phyloP scores from a whole-genome alignment of 2,888 invertebrate genomes.

The Sthenelais limicola region DNA sequence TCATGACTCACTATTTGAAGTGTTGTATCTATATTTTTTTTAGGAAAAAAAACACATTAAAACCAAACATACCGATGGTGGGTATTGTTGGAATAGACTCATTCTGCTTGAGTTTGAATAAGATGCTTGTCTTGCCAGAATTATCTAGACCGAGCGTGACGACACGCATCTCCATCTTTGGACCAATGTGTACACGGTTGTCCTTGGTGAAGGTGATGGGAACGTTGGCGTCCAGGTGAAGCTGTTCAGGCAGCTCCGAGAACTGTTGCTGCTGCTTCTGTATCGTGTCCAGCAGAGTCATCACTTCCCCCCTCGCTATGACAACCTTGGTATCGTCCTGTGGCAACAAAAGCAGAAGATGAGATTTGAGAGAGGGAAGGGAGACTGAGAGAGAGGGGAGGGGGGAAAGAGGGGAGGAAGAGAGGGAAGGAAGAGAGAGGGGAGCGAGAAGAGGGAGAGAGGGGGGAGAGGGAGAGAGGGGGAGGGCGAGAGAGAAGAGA shows the following conservation, averaged over 20 bases:
- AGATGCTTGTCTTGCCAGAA: slow-evolving; percentile 77
- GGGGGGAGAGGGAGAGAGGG: not conserved
- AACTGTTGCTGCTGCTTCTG: slow-evolving; percentile 77
- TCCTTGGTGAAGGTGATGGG: slow-evolving; percentile 78
- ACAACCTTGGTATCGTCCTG: slow-evolving; percentile 75
- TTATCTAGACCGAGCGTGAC: slow-evolving; percentile 77
- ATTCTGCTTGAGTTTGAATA: slow-evolving; percentile 76
- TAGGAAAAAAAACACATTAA: too few relatives aligned
- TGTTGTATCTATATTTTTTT: too few relatives aligned
- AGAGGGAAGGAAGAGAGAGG: not conserved
- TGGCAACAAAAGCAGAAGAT: slow-evolving; percentile 12
- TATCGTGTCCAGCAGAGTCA: slow-evolving; percentile 74
- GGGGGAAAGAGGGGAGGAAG: not conserved
- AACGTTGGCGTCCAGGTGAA: slow-evolving; percentile 75
- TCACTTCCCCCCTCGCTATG: slow-evolving; percentile 74
- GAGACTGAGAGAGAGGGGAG: not conserved
- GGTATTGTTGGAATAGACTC: slow-evolving; percentile 76
- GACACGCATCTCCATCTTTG: slow-evolving; percentile 77
- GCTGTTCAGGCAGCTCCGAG: slow-evolving; percentile 75
- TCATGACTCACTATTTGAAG: too few relatives aligned
- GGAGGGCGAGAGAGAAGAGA: too few relatives aligned
- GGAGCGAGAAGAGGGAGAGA: not conserved
- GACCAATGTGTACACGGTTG: slow-evolving; percentile 78
- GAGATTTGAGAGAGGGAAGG: not conserved
- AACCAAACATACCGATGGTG: slow-evolving; percentile 74